Evolutionary conservation across 2,797 vertebrate species (phyloP).

Genomic region (Sebastes minor): DNA sequence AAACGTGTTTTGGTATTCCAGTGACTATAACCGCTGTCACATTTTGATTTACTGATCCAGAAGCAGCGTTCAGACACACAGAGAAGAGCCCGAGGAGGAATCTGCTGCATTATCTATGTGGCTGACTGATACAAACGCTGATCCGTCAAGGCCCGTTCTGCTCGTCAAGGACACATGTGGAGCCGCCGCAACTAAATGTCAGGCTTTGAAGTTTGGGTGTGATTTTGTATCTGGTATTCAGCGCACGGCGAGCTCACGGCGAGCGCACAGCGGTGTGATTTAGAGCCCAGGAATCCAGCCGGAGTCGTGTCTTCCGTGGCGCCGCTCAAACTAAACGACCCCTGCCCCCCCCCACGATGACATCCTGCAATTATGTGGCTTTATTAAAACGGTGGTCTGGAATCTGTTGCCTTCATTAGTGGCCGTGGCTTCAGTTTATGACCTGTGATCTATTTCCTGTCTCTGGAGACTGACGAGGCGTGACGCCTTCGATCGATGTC

Average conservation of each 20-base stretch:
- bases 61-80: slow-evolving; percentile 6
- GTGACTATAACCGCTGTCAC: not conserved
- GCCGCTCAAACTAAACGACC: slow-evolving; percentile 18
- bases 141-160: slow-evolving; percentile 3
- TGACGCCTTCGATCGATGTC: not conserved
- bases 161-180: not conserved
- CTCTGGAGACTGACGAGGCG: not conserved
- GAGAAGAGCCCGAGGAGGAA: not conserved
- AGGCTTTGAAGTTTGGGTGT: not conserved
- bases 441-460: slow-evolving; percentile 7
- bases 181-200: not conserved
- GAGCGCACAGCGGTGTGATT: not conserved
- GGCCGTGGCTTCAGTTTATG: not conserved
- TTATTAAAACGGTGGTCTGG: slow-evolving; percentile 22
- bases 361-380: slow-evolving; percentile 26
- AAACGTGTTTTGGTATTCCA: not conserved
- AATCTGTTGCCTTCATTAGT: slow-evolving; percentile 18
- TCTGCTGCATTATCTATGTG: slow-evolving; percentile 30
- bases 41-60: slow-evolving; percentile 5
- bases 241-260: not conserved
- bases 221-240: slow-evolving; percentile 11
- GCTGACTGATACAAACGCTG: not conserved
- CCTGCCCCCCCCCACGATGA: not conserved
- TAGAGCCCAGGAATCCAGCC: not conserved
- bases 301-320: not conserved